Percentiles rank a stretch among this genome's conserved stretches.
phyloP scores from a whole-genome alignment of 2,888 invertebrate genomes.

The Rhogogaster chlorosoma region DNA sequence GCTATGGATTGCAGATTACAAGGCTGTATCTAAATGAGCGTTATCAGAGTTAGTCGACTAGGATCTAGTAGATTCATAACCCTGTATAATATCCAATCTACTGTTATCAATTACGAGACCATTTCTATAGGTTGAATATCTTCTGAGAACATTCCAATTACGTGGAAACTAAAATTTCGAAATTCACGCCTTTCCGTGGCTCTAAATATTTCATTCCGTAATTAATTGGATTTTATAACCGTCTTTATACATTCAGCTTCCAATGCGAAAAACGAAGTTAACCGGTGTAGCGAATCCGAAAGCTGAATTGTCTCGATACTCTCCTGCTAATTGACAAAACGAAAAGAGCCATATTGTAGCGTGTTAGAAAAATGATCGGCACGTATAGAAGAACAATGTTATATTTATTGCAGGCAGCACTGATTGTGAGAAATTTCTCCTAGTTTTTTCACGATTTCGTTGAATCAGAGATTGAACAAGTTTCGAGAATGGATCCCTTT shows the following conservation, averaged over 20 bases:
- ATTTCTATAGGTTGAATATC: background rate
- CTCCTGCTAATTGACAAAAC: background rate
- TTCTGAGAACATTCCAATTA: background rate
- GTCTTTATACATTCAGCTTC: background rate
- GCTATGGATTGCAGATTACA: background rate
- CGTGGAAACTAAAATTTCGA: background rate
- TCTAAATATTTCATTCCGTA: background rate
- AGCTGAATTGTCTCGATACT: background rate
- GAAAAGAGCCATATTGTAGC: background rate
- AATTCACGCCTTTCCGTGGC: background rate
- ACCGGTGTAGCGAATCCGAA: background rate
- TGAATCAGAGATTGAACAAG: conserved; percentile 22
- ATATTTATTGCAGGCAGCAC: conserved; percentile 6
- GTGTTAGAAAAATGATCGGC: background rate
- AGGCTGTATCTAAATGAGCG: background rate
- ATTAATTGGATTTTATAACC: background rate
- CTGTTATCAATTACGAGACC: background rate
- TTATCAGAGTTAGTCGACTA: background rate
- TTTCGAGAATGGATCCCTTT: conserved; percentile 23
- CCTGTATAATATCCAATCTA: conserved; percentile 1
- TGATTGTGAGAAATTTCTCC: background rate
- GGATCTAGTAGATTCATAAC: background rate
- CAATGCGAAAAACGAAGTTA: background rate
- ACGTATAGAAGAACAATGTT: conserved; percentile 1
- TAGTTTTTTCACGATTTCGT: background rate